Base-by-base conservation (phyloP, 1,140 invertebrate species). In the Drosophila nebulosa region DNA sequence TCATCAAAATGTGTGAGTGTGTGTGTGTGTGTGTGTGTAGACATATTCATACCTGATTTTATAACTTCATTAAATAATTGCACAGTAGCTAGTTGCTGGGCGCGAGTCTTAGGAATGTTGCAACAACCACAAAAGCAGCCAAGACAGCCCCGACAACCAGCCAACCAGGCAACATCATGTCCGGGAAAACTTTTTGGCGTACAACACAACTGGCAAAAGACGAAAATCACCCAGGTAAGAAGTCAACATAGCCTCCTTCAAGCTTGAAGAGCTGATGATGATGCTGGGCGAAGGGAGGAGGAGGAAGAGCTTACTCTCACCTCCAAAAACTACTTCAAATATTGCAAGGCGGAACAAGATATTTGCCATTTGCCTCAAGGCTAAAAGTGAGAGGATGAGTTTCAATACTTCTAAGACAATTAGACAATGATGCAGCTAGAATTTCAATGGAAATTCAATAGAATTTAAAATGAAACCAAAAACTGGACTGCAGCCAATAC, bases 1-100 rank as follows among this genome's bases (percentile, higher is more conserved):
- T 7, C 7, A 21, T 46, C 39, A n/a, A n/a, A n/a, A n/a, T n/a
- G n/a, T 42, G 16, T 42, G 60, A 16, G 18, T 7, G 26, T 46
- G 42, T 35, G 27, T 50, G 7, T 42, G 63, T 32, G 6, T 51
- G 27, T 59, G 27, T 36, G 39, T 21, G 66, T 35, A 58, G 26
- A 67, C 63, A 36, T 36, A 46, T 24, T 39, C 63, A 63, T 75
- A 68, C 22, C 57, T 26, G 22, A 83, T 79, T 81, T 78, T 88
- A 88, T 88, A 88, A 88, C 83, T 88, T 88, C 83, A 88, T 88
- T 88, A 88, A 88, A 88, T 88, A 88, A 88, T 88, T 83, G 83
- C 83, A 73, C 75, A 72, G 52, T 30, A 26, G 52, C 52, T 46
- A n/a, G 39, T n/a, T n/a, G 24, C 30, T 46, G 39, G 39, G 16